Percentiles rank a stretch among this genome's conserved stretches.
phyloP scores from a whole-genome alignment of 2,113 vertebrate species.

The Prionailurus bengalensis region DNA sequence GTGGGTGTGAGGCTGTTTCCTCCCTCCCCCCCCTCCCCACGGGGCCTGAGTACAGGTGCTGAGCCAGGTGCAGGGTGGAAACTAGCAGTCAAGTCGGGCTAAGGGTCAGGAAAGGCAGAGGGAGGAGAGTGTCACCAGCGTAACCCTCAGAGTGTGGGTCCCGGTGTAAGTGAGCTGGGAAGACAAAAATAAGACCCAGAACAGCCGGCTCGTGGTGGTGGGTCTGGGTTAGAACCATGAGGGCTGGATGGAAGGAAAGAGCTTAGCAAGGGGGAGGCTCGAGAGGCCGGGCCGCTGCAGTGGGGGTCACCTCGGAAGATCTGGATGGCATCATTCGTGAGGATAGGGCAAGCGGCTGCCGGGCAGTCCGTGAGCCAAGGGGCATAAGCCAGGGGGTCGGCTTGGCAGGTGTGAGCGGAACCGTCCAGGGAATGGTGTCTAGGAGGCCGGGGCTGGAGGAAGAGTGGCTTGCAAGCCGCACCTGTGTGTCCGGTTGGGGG shows the following conservation, averaged over 20 bases:
- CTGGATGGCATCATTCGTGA: neutral
- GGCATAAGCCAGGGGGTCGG: neutral
- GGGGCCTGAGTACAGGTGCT: fast-evolving
- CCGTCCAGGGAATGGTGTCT: fast-evolving
- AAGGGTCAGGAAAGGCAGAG: too few species aligned
- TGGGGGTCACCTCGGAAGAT: neutral
- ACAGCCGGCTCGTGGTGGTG: neutral
- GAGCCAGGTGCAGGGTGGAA: neutral
- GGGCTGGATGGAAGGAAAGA: neutral
- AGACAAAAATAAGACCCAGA: neutral
- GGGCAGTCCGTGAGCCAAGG: neutral
- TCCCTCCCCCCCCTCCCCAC: fast-evolving
- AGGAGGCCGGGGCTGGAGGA: neutral
- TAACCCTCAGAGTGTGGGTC: neutral
- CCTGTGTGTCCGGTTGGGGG: too few species aligned
- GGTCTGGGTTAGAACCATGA: neutral
- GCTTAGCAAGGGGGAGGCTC: neutral
- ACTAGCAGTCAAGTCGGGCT: neutral
- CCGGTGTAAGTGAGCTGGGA: neutral
- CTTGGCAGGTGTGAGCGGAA: neutral
- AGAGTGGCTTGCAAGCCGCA: neutral
- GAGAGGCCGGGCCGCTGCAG: neutral
- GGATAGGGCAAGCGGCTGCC: neutral
- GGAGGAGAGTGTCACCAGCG: neutral
- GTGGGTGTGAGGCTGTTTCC: fast-evolving